Conservation (phyloP, 2,113 vertebrate species). For the Nanorana parkeri region DNA sequence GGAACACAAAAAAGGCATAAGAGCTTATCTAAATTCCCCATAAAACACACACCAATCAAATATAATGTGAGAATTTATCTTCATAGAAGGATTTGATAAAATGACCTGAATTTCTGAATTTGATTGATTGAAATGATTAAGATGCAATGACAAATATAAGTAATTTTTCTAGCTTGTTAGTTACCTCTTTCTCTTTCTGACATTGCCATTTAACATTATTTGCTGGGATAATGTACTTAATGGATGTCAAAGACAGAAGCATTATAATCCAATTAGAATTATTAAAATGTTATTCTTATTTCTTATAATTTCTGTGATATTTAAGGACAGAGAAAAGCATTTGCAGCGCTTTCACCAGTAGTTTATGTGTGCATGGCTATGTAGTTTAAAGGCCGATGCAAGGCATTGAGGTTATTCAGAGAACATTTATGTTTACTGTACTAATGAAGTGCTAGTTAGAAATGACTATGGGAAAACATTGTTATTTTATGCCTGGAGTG, state of each 20-base stretch:
- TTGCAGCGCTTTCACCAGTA: background rate
- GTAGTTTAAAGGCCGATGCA: background rate
- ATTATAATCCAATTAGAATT: slow-evolving; percentile 32
- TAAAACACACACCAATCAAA: too few relatives aligned
- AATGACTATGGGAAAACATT: too few relatives aligned
- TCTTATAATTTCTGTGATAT: slow-evolving; percentile 9
- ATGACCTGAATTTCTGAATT: background rate
- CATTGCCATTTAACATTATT: slow-evolving; percentile 30
- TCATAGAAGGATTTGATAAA: background rate
- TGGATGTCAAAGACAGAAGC: slow-evolving; percentile 1
- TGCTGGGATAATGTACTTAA: slow-evolving; percentile 15
- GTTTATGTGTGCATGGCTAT: background rate
- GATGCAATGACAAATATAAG: background rate
- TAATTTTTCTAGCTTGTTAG: slow-evolving; percentile 21
- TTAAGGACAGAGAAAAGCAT: slow-evolving; percentile 11
- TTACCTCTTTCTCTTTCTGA: slow-evolving; percentile 11
- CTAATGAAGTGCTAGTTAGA: background rate
- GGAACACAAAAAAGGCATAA: too few relatives aligned
- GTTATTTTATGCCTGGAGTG: too few relatives aligned
- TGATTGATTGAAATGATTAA: slow-evolving; percentile 13
- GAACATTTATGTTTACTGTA: background rate
- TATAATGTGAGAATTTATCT: background rate
- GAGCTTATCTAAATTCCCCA: too few relatives aligned
- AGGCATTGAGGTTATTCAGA: background rate
- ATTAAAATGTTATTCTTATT: slow-evolving; percentile 23